phyloP scores from a whole-genome alignment of 2,797 vertebrate genomes.

The Anabas testudineus region DNA sequence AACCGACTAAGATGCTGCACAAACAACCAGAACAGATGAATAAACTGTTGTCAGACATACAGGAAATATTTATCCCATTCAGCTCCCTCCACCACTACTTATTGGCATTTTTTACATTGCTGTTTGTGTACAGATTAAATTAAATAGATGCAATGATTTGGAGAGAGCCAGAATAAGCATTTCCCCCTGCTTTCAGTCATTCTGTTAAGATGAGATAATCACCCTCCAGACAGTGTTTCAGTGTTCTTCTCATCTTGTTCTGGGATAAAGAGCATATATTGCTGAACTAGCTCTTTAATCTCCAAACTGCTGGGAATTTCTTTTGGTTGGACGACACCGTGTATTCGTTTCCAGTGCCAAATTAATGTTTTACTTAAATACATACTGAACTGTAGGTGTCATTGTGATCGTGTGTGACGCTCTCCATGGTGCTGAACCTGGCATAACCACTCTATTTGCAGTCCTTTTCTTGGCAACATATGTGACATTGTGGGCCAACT shows the following conservation, averaged over 20 bases:
- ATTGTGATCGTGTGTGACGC: constrained; percentile 29
- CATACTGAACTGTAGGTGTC: background rate
- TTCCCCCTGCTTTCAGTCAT: background rate
- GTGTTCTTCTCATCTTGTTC: no score
- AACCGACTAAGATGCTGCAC: no score
- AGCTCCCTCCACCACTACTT: no score
- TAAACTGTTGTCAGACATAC: no score
- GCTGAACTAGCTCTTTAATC: background rate
- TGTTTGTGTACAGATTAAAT: no score
- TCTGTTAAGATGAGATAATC: no score
- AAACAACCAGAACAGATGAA: no score
- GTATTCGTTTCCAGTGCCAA: background rate
- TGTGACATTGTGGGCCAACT: constrained; percentile 1
- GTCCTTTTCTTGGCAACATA: constrained; percentile 7
- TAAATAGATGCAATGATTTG: no score
- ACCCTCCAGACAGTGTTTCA: no score
- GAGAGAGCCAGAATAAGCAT: no score
- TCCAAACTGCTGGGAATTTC: background rate
- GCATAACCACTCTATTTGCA: background rate
- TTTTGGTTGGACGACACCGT: background rate
- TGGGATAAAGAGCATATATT: background rate
- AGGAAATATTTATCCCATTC: no score
- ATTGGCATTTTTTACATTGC: no score
- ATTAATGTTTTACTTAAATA: background rate
- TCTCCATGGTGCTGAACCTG: constrained; percentile 73